phyloP scores from a whole-genome alignment of 2,888 invertebrate genomes.

The Ypsolopha scabrella region DNA sequence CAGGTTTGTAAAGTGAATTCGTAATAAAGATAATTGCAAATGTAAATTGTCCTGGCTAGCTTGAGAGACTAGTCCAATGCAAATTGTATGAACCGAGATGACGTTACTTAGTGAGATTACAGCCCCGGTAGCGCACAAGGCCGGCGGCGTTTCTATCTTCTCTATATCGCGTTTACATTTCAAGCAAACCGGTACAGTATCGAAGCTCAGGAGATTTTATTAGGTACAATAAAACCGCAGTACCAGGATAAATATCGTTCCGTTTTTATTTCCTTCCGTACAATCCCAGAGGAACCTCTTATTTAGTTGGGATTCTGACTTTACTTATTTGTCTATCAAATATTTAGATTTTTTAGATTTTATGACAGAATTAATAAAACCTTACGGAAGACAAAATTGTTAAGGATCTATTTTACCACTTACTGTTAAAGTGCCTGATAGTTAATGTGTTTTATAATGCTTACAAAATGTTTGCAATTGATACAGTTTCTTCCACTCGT shows the following conservation, averaged over 20 bases:
- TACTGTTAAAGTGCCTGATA: too few species aligned
- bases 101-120: constrained; percentile 28
- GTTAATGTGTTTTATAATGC: too few species aligned
- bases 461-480: too few species aligned
- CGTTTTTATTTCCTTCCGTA: constrained; percentile 26
- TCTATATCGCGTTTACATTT: constrained; percentile 27
- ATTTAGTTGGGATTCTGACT: constrained; percentile 29
- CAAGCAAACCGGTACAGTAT: constrained; percentile 16
- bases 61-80: constrained; percentile 13
- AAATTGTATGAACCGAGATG: constrained; percentile 30
- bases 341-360: too few species aligned
- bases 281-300: constrained; percentile 24
- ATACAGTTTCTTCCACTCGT: too few species aligned
- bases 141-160: not conserved
- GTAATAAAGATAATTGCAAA: not conserved
- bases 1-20: not conserved
- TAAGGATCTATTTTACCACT: too few species aligned
- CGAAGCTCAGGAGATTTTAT: constrained; percentile 30
- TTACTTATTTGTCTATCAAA: constrained; percentile 25
- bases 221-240: constrained; percentile 32
- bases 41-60: too few species aligned
- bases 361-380: too few species aligned
- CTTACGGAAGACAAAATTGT: too few species aligned
- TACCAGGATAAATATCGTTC: constrained; percentile 19
- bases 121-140: constrained; percentile 13